A percentile compares a stretch with the other conserved stretches of the same genome.
Conservation (phyloP, 2,888 invertebrate species). For the Cephus runcator region DNA sequence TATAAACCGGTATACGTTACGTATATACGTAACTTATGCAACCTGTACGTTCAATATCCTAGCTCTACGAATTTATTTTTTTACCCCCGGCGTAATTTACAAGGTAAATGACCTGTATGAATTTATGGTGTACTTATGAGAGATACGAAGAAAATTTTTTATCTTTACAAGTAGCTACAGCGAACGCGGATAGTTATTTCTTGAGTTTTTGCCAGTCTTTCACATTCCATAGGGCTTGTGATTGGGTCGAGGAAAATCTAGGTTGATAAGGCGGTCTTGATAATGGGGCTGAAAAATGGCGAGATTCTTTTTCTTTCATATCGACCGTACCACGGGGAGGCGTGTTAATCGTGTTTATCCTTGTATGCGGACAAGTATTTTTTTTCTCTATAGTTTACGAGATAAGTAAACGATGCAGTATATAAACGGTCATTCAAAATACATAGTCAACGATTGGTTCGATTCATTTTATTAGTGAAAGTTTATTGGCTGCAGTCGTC, state of each 20-base stretch:
- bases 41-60: not conserved
- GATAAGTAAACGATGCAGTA: not conserved
- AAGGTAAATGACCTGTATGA: not conserved
- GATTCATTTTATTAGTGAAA: constrained; percentile 36
- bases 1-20: not conserved
- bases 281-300: not conserved
- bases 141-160: not conserved
- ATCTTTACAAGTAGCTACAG: not conserved
- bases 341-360: not conserved
- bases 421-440: not conserved
- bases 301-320: not conserved
- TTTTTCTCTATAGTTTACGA: constrained; percentile 1
- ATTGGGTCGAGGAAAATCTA: not conserved
- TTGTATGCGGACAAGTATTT: not conserved
- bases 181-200: not conserved
- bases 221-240: not conserved
- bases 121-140: not conserved
- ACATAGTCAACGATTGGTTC: constrained; percentile 24
- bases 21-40: not conserved
- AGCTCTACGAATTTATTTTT: not conserved
- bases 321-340: not conserved
- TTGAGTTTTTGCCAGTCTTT: not conserved
- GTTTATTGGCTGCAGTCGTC: constrained; percentile 16
- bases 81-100: not conserved
- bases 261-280: not conserved